Percentiles rank a stretch among this genome's conserved stretches.
Evolutionary conservation across 2,888 invertebrate species (phyloP).

Genomic region (Phengaris alcon): DNA sequence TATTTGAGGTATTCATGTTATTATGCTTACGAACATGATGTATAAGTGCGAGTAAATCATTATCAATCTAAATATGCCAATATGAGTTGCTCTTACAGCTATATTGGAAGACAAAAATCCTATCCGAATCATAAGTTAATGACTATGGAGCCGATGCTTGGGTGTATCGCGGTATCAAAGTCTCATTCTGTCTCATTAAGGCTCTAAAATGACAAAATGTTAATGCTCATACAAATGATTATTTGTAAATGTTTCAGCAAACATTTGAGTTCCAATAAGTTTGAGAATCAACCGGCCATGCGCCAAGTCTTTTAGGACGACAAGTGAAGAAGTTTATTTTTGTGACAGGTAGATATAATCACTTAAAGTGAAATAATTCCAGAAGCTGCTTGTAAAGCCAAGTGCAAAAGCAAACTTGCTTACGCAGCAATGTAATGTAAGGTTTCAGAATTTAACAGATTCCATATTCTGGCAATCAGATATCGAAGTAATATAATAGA

Average conservation of each 20-base stretch:
- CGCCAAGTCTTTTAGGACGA: not conserved
- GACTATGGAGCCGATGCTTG: not conserved
- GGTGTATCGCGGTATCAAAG: not conserved
- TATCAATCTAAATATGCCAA: slow-evolving; percentile 11
- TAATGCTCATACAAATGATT: not conserved
- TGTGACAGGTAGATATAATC: not conserved
- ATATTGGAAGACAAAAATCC: slow-evolving; percentile 21
- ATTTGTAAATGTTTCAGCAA: not conserved
- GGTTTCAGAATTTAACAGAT: not conserved
- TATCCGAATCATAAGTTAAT: not conserved
- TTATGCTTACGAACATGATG: not conserved
- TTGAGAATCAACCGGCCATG: not conserved
- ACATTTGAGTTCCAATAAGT: not conserved
- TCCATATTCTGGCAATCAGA: not conserved
- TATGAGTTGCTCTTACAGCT: slow-evolving; percentile 2
- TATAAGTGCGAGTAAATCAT: slow-evolving; percentile 2
- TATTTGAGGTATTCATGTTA: slow-evolving; percentile 25
- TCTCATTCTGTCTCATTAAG: not conserved
- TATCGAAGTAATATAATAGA: not conserved
- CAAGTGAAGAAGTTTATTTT: not conserved
- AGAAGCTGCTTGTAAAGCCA: too few relatives aligned
- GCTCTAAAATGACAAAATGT: not conserved
- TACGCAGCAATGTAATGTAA: too few relatives aligned
- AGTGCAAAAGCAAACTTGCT: not conserved
- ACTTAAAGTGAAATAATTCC: not conserved